phyloP scores from a whole-genome alignment of 2,113 vertebrate genomes.

The Oreocharis arfaki region DNA sequence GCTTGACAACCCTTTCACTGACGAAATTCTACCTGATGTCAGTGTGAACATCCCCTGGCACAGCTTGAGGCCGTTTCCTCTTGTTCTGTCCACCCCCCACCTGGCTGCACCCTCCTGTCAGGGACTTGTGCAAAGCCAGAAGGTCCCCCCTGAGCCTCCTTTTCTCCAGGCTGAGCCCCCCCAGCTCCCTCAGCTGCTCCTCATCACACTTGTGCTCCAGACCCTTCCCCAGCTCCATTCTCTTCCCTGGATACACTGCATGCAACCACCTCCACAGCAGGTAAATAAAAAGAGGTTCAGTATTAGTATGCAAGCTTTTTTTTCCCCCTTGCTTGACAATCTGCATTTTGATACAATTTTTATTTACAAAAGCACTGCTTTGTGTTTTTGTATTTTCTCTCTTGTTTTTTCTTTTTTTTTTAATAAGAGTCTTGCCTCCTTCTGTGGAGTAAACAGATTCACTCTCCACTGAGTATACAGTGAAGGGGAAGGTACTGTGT shows the following conservation, averaged over 20 bases:
- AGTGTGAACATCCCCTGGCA: not conserved
- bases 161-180: not conserved
- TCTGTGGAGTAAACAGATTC: not conserved
- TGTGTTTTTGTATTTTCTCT: not conserved
- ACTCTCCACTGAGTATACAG: not conserved
- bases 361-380: not conserved
- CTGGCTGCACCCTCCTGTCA: not conserved
- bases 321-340: not conserved
- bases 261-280: not conserved
- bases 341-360: not conserved
- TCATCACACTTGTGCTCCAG: not conserved
- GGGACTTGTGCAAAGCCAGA: not conserved
- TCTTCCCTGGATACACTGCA: accelerated
- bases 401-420: not conserved
- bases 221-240: accelerated
- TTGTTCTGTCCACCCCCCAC: not conserved
- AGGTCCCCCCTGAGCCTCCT: not conserved
- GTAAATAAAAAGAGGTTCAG: not conserved
- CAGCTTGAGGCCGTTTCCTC: not conserved
- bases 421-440: not conserved
- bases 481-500: not conserved
- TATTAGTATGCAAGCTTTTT: not conserved
- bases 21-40: not conserved
- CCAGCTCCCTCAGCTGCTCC: not conserved
- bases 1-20: not conserved